Percentiles rank a stretch among this genome's conserved stretches.
Conservation (phyloP, 2,797 vertebrate species). For the Anguilla obscura region DNA sequence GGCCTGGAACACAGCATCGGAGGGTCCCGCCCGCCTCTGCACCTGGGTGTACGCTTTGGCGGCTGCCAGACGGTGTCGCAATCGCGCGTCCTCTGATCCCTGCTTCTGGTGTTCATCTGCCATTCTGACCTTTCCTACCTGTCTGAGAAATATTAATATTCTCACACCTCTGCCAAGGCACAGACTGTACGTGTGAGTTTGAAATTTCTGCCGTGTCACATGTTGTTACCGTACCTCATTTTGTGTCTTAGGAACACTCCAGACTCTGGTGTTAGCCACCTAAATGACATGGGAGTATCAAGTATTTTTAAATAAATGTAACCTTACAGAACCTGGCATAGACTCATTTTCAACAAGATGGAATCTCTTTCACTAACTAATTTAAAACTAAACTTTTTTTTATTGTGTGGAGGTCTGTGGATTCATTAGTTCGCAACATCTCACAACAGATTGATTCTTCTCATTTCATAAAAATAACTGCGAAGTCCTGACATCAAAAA, state of each 20-base stretch:
- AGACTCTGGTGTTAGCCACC: neutral
- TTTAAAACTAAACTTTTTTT: constrained; percentile 3
- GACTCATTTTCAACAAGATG: neutral
- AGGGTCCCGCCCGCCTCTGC: neutral
- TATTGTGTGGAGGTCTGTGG: neutral
- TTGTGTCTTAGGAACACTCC: neutral
- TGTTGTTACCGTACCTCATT: neutral
- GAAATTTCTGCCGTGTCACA: neutral
- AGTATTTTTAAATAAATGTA: neutral
- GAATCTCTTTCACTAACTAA: neutral
- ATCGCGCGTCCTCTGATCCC: neutral
- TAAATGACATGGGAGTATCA: neutral
- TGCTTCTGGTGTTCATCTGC: neutral
- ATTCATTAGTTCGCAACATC: neutral
- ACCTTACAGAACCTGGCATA: neutral
- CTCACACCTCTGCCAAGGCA: neutral
- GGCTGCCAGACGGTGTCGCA: neutral
- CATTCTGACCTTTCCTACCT: neutral
- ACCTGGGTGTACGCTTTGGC: neutral
- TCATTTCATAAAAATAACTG: neutral
- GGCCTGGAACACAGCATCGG: neutral
- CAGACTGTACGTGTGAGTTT: neutral
- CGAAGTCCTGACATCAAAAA: neutral
- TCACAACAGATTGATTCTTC: neutral
- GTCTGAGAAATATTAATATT: neutral